A percentile compares a stretch with the other conserved stretches of the same genome.
Conservation (phyloP, 2,113 vertebrate species). For the Leptodactylus fuscus region DNA sequence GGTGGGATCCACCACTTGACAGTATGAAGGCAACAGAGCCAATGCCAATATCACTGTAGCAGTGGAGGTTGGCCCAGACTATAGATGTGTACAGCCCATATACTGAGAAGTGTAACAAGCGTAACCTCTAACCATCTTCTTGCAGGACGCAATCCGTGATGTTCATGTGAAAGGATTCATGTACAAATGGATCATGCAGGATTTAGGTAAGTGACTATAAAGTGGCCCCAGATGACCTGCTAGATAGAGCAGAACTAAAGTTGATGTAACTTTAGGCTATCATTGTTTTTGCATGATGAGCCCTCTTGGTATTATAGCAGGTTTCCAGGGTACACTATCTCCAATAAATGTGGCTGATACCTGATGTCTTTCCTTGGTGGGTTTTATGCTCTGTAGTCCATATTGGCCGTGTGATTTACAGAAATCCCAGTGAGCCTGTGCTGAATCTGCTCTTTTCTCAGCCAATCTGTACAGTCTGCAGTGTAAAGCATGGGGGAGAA, state of each 20-base stretch:
- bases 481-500: neutral
- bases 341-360: neutral
- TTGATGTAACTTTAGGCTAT: neutral
- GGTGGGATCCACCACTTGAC: too few relatives aligned
- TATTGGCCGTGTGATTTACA: neutral
- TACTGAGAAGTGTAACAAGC: too few relatives aligned
- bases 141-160: slow-evolving; percentile 82
- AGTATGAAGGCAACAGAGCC: too few relatives aligned
- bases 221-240: neutral
- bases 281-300: too few relatives aligned
- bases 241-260: neutral
- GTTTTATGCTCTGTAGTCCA: neutral
- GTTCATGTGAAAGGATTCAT: slow-evolving; percentile 86
- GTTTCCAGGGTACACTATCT: neutral
- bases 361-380: neutral
- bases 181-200: slow-evolving; percentile 87
- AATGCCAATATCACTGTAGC: too few relatives aligned
- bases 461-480: neutral
- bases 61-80: too few relatives aligned
- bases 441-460: neutral
- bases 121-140: neutral
- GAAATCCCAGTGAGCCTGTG: neutral
- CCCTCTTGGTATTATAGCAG: too few relatives aligned
- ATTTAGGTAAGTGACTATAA: slow-evolving; percentile 74
- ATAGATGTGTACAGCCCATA: too few relatives aligned